Evolutionary conservation across 23 tunicate genomes (phyloP), one percentile per base, ranked within the genome.

Genomic region (Diplosoma virens): DNA sequence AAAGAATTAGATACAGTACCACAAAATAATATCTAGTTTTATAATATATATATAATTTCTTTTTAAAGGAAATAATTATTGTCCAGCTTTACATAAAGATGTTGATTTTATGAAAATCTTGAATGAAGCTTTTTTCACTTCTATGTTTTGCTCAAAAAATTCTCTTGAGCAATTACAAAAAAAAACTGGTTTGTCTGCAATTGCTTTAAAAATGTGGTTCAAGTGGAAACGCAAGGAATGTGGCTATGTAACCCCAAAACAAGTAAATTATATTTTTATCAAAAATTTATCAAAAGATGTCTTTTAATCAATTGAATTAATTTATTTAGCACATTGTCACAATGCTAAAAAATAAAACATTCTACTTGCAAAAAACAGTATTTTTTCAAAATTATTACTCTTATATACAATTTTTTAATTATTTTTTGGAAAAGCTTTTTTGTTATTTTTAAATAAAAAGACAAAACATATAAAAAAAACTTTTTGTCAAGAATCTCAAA

Each of bases 111-210:
- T 68, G 53, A 17, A 16, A 17, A 5, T 68, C 11, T 23, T 68
- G 25, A 24, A 68, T 17, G 53, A 37, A 3, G 53, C 75, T 16
- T 68, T 68, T 35, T 3, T 29, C 7, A 11, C 22, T 6, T 34
- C 16, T 36, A 9, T 5, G 22, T 36, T 33, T 41, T 21, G 35
- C 3, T n/a, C 25, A 3, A 22, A 33, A 33, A 17, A 3, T 14
- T 16, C 52, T 5, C 53, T 68, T 5, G 22, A 41, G 25, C 16
- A 36, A 2, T 68, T 68, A 30, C 52, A 33, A 21, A 3, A 36
- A 41, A 34, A 68, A 9, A 68, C 75, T 36, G 75, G 75, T 6
- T 53, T 68, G 35, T 68, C 75, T 2, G 18, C 16, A 7, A 36
- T 24, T 6, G 53, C 53, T 6, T 34, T 68, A 6, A 35, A 24